These are phyloP conservation scores for Pangasius sanitwongsei DNA, from an alignment of 2,797 vertebrate species.

Conservation along the genomic window DNA sequence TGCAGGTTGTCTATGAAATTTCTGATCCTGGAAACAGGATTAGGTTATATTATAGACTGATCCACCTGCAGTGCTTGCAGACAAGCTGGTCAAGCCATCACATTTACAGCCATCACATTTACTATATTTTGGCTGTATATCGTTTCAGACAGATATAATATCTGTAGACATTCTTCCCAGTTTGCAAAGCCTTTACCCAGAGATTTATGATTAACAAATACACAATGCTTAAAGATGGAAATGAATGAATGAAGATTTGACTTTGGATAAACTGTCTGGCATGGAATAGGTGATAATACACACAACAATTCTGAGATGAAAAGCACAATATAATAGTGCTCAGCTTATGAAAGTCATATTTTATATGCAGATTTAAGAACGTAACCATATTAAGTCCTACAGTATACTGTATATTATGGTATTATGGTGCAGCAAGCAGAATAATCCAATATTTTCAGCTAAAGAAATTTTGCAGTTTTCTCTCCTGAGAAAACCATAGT, in stretches of 20 bases:
- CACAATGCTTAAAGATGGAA: background rate
- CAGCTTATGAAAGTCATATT: background rate
- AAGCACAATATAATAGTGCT: slow-evolving; percentile 12
- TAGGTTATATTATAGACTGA: background rate
- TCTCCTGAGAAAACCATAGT: background rate
- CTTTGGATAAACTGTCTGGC: background rate
- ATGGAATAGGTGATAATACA: background rate
- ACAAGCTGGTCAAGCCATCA: background rate
- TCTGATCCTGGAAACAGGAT: slow-evolving; percentile 24
- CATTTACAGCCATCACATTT: background rate
- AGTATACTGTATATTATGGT: background rate
- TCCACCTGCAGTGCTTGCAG: background rate
- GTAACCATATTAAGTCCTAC: background rate
- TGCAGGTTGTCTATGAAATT: background rate
- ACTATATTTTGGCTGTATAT: slow-evolving; percentile 7
- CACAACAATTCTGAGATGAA: slow-evolving; percentile 7
- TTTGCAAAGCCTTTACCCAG: background rate
- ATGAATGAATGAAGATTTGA: background rate
- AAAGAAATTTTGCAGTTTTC: background rate
- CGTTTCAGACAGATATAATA: background rate
- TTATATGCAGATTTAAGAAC: slow-evolving; percentile 9
- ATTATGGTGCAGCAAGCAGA: background rate
- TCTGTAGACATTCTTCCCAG: background rate
- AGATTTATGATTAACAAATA: background rate
- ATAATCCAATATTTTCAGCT: slow-evolving; percentile 4